Evolutionary conservation across 2,888 invertebrate genomes (phyloP), one percentile per base, ranked within the genome.

Genomic region (Troglohyphantes excavatus): DNA sequence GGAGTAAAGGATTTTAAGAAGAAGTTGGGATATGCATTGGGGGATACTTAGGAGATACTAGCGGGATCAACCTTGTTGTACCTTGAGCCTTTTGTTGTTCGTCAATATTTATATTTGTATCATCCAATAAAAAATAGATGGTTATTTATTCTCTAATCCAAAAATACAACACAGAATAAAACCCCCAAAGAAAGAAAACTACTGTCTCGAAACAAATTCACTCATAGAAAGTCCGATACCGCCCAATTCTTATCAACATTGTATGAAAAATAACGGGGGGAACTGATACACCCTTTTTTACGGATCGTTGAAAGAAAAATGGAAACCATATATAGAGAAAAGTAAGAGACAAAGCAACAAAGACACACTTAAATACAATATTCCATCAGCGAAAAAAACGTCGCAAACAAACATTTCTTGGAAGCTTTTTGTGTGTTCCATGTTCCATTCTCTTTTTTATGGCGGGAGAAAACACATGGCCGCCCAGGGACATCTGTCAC

Each of bases 401-500:
- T 29, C 39, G 61, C 63, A 33, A 88, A 63, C 68, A 82, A 88
- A 88, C 68, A 88, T 81, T 81, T 72, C 73, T 73, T 67, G 27
- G 46, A 68, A 88, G 46, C n/a, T 43, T 81, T 73, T 76, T 59
- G n/a, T 75, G 70, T 17, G 3, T 53, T 17, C 39, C 39, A 13
- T 39, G 39, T 39, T 39, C 53, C 17, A n/a, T 61, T 39, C 39
- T 70, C 53, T 21, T 87, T 86, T 63, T 63, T 46, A 21, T 59
- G 27, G 19, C 29, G 72, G 53, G 46, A 75, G 61, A 82, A 70
- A 73, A 73, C 81, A 82, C 82, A 82, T 76, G 87, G 87, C 63
- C 73, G 59, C 82, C 67, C 43, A 27, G 81, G 88, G 75, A 75
- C 81, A 88, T 82, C 88, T 82, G 87, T 82, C 81, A 88, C 75